phyloP scores from a whole-genome alignment of 2,888 invertebrate species.

The Fragum sueziense region DNA sequence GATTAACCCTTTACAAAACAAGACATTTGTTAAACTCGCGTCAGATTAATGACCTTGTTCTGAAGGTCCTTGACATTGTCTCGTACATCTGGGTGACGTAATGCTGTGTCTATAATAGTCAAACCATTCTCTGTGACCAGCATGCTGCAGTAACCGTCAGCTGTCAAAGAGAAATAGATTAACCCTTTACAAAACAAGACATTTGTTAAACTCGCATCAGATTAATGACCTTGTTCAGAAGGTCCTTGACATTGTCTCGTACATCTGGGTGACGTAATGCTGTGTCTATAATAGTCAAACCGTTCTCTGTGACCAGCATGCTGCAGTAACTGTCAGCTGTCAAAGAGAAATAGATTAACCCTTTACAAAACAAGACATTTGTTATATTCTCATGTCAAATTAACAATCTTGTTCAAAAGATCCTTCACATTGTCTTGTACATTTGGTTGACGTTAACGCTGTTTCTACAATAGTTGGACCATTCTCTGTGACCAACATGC shows the following conservation, averaged over 20 bases:
- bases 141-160: slow-evolving; percentile 43
- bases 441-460: slow-evolving; percentile 7
- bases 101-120: slow-evolving; percentile 16
- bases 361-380: no score
- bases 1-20: not conserved
- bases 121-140: slow-evolving; percentile 37
- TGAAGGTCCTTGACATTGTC: not conserved
- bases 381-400: slow-evolving; percentile 1
- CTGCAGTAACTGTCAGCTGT: slow-evolving; percentile 42
- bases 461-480: slow-evolving; percentile 29
- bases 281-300: slow-evolving; percentile 22
- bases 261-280: slow-evolving; percentile 14
- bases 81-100: slow-evolving; percentile 5
- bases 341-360: not conserved
- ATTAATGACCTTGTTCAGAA: not conserved
- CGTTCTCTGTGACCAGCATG: slow-evolving; percentile 42
- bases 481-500: slow-evolving; percentile 40
- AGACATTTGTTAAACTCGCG: not conserved
- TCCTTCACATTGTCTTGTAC: slow-evolving; percentile 3
- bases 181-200: not conserved
- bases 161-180: slow-evolving; percentile 16
- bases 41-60: not conserved
- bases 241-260: not conserved
- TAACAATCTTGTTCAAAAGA: not conserved
- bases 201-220: not conserved